Evolutionary conservation across 1,140 invertebrate species (phyloP).

Genomic region (Eumaeus atala): DNA sequence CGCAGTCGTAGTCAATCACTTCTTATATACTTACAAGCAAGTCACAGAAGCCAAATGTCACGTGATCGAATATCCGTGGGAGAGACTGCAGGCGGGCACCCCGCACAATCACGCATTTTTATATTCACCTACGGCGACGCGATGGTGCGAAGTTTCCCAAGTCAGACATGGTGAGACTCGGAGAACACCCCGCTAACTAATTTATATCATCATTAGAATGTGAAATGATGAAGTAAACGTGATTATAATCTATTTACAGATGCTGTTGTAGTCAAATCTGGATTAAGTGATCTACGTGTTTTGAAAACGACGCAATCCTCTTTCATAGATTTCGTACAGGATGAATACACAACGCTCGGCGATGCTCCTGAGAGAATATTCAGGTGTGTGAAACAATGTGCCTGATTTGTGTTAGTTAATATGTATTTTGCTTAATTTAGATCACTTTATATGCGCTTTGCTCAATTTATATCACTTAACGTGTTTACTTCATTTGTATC

Average conservation of each 20-base stretch:
- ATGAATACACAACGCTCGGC: conserved; percentile 82
- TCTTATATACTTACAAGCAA: conserved; percentile 82
- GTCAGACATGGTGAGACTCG: conserved; percentile 77
- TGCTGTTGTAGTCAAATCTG: conserved; percentile 76
- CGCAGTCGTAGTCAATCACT: conserved; percentile 80
- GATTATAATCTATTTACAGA: conserved; percentile 45
- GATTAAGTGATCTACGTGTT: conserved; percentile 79
- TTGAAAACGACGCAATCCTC: conserved; percentile 86
- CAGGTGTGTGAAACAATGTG: conserved; percentile 36
- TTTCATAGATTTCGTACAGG: conserved; percentile 84
- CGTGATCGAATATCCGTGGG: conserved; percentile 83
- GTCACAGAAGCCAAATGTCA: conserved; percentile 79
- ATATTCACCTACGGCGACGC: conserved; percentile 77
- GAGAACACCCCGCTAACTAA: neutral
- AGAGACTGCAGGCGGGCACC: conserved; percentile 76
- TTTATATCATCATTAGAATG: neutral
- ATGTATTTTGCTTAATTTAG: too few species aligned
- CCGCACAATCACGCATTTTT: conserved; percentile 85
- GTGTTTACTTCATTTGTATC: neutral
- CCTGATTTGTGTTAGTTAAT: too few species aligned
- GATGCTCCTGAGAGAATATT: conserved; percentile 83
- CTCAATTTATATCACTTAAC: too few species aligned
- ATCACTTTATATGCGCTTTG: too few species aligned
- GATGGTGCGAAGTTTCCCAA: conserved; percentile 79
- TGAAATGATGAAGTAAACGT: neutral